Percentiles rank a stretch among this genome's conserved stretches.
phyloP scores from a whole-genome alignment of 2,113 vertebrate species.

The Rhea pennata region DNA sequence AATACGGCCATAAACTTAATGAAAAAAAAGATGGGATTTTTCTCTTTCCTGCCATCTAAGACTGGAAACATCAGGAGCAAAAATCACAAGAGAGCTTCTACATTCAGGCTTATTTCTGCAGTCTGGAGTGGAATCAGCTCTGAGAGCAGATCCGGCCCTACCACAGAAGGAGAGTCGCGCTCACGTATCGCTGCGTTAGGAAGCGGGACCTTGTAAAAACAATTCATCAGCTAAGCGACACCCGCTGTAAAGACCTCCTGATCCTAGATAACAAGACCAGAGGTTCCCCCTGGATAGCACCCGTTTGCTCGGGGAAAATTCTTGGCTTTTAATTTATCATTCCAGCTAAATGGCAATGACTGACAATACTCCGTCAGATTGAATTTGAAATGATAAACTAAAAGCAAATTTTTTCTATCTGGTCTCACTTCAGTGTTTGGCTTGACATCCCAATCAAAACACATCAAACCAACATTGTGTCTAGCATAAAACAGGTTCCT shows the following conservation, averaged over 20 bases:
- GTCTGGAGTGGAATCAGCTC: neutral
- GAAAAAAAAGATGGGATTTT: neutral
- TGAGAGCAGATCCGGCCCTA: neutral
- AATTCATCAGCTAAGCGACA: neutral
- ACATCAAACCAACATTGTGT: accelerated
- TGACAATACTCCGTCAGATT: neutral
- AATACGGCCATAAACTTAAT: neutral
- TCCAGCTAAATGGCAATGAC: neutral
- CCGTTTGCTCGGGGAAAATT: neutral
- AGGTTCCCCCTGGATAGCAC: neutral
- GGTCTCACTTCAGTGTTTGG: neutral
- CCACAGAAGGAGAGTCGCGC: neutral
- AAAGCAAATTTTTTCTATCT: neutral
- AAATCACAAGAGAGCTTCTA: neutral
- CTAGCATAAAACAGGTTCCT: neutral
- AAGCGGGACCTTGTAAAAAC: neutral
- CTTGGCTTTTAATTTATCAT: neutral
- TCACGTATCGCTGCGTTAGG: neutral
- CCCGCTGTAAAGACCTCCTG: neutral
- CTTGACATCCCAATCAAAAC: neutral
- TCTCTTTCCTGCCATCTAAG: neutral
- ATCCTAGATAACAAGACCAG: neutral
- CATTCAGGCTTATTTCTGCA: neutral
- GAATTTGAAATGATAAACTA: neutral
- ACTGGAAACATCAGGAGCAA: neutral